Evolutionary conservation across 2,888 invertebrate species (phyloP), one percentile per base, ranked within the genome.

Genomic region (Micoletzkya japonica): DNA sequence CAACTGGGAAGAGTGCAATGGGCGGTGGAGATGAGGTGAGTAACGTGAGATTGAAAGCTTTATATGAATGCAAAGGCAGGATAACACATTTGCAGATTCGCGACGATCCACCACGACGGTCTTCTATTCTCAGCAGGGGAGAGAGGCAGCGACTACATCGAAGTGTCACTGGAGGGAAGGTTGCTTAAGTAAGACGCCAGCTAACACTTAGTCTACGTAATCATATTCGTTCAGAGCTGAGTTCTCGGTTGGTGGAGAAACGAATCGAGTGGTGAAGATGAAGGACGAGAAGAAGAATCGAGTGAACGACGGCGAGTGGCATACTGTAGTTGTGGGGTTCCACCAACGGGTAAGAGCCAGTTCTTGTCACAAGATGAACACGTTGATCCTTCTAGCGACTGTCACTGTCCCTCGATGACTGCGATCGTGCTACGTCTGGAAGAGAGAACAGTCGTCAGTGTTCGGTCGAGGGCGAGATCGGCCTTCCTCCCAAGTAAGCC

Each of bases 281-380:
- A 76, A 79, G 10, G 81, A 78, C 52, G 80, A 78, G 64, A 70
- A 72, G 14, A 76, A 77, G 59, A 83, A 83, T 66, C 73, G 81
- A 54, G 74, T 84, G 30, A 81, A 82, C 63, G 81, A 84, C 58
- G 84, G 84, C 2, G 76, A 82, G 56, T 84, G 84, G 84, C 84
- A 84, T 68, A 79, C 70, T 24, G 71, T 84, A 4, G 73, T 60
- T 20, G 37, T 84, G 26, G 74, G 76, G 59, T 83, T 75, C 60
- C 76, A 74, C 32, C 76, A 83, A 58, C 73, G 74, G 67, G 83
- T 83, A 64, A 68, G 77, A 4, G 39, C 49, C 1, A 50, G 26
- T 37, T 34, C 32, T 26, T 4, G 14, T 17, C 52, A 0, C n/a
- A 10, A 14, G n/a, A 57, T n/a, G n/a, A 14, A 57, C 57, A 57